A percentile compares a stretch with the other conserved stretches of the same genome.
phyloP scores from a whole-genome alignment of 1,140 invertebrate genomes.

The Acromyrmex charruanus region DNA sequence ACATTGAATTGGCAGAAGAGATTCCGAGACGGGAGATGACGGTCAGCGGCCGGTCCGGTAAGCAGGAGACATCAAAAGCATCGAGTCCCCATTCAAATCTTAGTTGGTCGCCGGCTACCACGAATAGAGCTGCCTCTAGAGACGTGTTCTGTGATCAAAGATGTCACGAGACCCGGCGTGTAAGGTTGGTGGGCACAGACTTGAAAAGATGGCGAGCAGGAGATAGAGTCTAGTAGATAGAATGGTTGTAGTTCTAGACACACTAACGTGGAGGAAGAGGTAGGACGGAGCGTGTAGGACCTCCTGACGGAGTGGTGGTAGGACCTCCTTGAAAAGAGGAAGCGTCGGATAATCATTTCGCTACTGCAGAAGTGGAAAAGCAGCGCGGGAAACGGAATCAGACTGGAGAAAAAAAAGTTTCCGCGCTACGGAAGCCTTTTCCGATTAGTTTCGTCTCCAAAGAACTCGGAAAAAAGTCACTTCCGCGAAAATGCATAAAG shows the following conservation, averaged over 20 bases:
- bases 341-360: constrained; percentile 75
- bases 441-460: constrained; percentile 69
- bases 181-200: constrained; percentile 46
- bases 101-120: constrained; percentile 68
- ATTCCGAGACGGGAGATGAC: constrained; percentile 37
- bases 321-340: constrained; percentile 66
- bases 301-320: too few relatives aligned
- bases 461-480: constrained; percentile 58
- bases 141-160: constrained; percentile 79
- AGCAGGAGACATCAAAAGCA: constrained; percentile 76
- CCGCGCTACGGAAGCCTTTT: constrained; percentile 45
- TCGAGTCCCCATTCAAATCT: constrained; percentile 78
- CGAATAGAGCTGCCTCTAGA: constrained; percentile 60
- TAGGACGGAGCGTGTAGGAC: not conserved
- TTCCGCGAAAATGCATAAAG: constrained; percentile 59
- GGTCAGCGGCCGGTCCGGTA: constrained; percentile 63
- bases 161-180: constrained; percentile 64
- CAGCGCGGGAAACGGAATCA: constrained; percentile 42
- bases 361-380: constrained; percentile 63
- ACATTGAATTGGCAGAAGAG: constrained; percentile 51
- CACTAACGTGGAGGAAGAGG: constrained; percentile 16
- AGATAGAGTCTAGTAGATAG: constrained; percentile 31
- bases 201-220: constrained; percentile 40
- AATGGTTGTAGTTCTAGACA: constrained; percentile 56
- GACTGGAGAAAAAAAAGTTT: constrained; percentile 35